Conservation (phyloP, 2,888 invertebrate genomes). For the Podabrus alpinus region DNA sequence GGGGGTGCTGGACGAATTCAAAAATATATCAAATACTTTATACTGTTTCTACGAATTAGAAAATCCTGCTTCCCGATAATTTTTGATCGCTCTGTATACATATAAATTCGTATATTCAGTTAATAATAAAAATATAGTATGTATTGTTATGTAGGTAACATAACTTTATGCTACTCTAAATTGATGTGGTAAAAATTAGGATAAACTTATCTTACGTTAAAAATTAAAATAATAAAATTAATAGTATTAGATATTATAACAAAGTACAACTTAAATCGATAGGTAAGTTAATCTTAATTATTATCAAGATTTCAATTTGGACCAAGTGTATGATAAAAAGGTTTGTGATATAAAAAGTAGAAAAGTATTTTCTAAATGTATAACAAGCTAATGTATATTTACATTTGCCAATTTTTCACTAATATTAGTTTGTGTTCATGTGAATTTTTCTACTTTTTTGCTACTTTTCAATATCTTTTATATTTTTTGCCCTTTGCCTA, state of each 20-base stretch:
- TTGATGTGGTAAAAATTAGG: background rate
- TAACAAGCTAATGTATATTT: background rate
- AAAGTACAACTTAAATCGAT: background rate
- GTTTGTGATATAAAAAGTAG: conserved; percentile 33
- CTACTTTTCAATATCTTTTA: background rate
- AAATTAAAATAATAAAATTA: background rate
- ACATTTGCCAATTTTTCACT: background rate
- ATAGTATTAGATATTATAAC: background rate
- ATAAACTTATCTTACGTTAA: background rate
- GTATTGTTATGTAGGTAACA: conserved; percentile 1
- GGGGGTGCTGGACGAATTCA: background rate
- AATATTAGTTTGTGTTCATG: background rate
- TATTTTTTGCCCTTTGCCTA: background rate
- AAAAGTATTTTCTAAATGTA: background rate
- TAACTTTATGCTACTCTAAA: conserved; percentile 1
- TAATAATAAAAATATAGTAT: background rate
- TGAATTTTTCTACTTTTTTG: background rate
- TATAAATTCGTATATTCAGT: background rate
- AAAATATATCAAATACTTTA: background rate
- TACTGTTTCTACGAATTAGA: background rate
- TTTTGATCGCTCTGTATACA: background rate
- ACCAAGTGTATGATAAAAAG: conserved; percentile 32
- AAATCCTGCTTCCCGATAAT: background rate
- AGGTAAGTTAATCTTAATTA: background rate
- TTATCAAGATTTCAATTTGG: conserved; percentile 20